phyloP scores from a whole-genome alignment of 1,140 invertebrate species.

The Eubasilissa regina region DNA sequence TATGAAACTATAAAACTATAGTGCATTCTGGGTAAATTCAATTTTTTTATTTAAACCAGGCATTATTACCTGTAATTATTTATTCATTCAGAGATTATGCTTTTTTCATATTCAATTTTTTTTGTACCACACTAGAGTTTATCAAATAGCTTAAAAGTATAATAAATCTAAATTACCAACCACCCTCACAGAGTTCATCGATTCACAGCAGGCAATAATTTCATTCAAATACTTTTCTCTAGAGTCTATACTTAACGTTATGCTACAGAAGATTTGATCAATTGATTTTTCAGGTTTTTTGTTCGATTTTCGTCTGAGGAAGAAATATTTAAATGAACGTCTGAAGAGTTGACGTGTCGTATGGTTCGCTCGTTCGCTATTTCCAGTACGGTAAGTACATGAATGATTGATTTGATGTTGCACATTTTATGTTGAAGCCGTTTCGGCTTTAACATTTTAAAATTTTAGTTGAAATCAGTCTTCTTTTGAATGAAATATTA shows the following conservation, averaged over 20 bases:
- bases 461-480: not conserved
- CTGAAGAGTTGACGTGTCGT: not conserved
- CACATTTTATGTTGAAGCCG: not conserved
- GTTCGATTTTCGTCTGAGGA: conserved; percentile 4
- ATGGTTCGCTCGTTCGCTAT: not conserved
- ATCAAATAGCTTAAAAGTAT: no score
- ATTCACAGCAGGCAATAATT: not conserved
- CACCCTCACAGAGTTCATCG: no score
- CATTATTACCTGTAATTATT: no score
- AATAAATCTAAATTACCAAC: no score
- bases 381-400: not conserved
- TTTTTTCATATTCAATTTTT: no score
- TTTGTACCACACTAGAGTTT: no score
- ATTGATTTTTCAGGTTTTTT: not conserved
- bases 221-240: not conserved
- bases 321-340: conserved; percentile 23
- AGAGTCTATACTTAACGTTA: not conserved
- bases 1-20: no score
- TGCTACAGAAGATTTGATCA: conserved; percentile 16
- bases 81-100: no score
- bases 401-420: conserved; percentile 33
- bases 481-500: not conserved
- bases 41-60: no score
- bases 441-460: not conserved
- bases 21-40: no score